These are phyloP conservation scores for Drosophila mimica DNA, from an alignment of 2,888 invertebrate species.

Conservation along the genomic window DNA sequence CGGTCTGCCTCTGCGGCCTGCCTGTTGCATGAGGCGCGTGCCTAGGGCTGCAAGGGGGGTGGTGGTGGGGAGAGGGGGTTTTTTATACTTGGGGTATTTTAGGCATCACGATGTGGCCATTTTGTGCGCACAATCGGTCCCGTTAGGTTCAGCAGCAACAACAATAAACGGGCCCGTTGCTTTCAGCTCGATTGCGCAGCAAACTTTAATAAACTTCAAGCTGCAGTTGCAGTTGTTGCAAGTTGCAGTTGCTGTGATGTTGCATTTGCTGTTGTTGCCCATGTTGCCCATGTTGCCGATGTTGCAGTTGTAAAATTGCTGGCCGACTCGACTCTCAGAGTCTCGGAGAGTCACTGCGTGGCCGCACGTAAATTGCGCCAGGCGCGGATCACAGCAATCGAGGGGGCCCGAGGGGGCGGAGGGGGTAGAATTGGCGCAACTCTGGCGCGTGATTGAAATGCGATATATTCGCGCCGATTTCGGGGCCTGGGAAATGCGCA, in stretches of 20 bases:
- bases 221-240: constrained; percentile 49
- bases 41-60: constrained; percentile 23
- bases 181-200: constrained; percentile 75
- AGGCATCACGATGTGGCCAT: constrained; percentile 79
- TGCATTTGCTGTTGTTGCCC: constrained; percentile 33
- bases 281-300: constrained; percentile 19
- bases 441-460: constrained; percentile 83
- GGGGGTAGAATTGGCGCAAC: constrained; percentile 37
- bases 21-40: constrained; percentile 61
- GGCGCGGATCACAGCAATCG: constrained; percentile 17
- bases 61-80: not conserved
- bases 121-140: constrained; percentile 80
- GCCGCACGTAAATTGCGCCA: constrained; percentile 75
- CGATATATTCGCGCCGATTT: constrained; percentile 83
- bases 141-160: constrained; percentile 68
- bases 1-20: constrained; percentile 40
- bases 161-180: constrained; percentile 55
- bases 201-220: constrained; percentile 78
- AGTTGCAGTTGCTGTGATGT: constrained; percentile 23
- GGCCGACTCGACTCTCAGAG: constrained; percentile 34
- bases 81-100: constrained; percentile 29
- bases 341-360: constrained; percentile 56
- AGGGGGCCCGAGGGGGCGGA: constrained; percentile 14
- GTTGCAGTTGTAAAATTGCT: constrained; percentile 46
- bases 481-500: constrained; percentile 79